Percentiles rank a stretch among this genome's conserved stretches.
Evolutionary conservation across 2,888 invertebrate genomes (phyloP).

Genomic region (Eulithis testata): DNA sequence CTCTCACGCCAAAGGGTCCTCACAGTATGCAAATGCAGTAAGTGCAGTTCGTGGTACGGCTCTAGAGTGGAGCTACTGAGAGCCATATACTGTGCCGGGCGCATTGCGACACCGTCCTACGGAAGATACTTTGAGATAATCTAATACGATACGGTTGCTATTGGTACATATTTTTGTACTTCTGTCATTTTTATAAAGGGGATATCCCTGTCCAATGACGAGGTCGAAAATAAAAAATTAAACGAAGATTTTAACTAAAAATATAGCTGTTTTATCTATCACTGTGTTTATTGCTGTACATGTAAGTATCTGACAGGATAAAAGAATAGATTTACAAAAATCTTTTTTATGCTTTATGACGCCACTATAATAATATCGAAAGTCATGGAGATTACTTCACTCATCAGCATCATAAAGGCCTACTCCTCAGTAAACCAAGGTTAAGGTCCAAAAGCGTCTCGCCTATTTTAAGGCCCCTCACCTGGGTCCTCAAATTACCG

Average conservation of each 20-base stretch:
- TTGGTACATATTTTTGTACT: too few relatives aligned
- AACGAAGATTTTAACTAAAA: too few relatives aligned
- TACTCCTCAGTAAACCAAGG: background rate
- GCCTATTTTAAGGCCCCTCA: conserved; percentile 33
- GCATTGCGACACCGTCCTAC: conserved; percentile 21
- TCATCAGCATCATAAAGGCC: background rate
- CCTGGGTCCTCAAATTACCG: conserved; percentile 43
- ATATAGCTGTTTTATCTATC: too few relatives aligned
- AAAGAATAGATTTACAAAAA: too few relatives aligned
- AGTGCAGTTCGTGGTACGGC: conserved; percentile 21
- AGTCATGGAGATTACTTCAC: too few relatives aligned
- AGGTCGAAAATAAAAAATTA: too few relatives aligned
- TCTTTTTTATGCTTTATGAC: too few relatives aligned
- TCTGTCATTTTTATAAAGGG: background rate
- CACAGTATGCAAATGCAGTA: conserved; percentile 27
- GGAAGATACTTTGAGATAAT: conserved; percentile 10
- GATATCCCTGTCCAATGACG: too few relatives aligned
- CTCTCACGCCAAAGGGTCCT: conserved; percentile 14
- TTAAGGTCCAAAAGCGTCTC: conserved; percentile 11
- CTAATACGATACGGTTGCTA: background rate
- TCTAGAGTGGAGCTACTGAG: conserved; percentile 14
- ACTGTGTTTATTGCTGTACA: too few relatives aligned
- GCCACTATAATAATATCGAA: too few relatives aligned
- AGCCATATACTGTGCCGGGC: conserved; percentile 10
- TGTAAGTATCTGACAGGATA: too few relatives aligned